Conservation (phyloP, 2,797 vertebrate genomes). For the Chiroxiphia lanceolata region DNA sequence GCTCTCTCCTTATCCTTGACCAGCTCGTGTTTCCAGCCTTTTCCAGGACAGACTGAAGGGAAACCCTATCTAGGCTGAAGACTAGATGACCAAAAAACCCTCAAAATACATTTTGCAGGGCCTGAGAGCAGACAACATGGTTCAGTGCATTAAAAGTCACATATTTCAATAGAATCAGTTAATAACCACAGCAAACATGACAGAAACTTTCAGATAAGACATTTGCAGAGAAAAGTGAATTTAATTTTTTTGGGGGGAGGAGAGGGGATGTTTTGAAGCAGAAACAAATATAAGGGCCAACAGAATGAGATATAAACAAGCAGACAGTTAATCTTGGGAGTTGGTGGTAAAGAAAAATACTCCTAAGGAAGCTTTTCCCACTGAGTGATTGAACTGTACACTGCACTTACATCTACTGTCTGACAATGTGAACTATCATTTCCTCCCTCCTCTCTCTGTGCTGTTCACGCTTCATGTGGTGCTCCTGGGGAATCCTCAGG, state of each 20-base stretch:
- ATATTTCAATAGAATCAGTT: not conserved
- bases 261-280: not conserved
- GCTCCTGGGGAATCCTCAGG: not conserved
- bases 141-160: not conserved
- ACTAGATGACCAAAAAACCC: not conserved
- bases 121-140: not conserved
- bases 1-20: not conserved
- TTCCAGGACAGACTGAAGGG: not conserved
- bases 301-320: not conserved
- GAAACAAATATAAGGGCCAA: not conserved
- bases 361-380: not conserved
- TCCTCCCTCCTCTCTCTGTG: not conserved
- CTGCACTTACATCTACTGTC: not conserved
- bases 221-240: not conserved
- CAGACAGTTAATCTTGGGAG: not conserved
- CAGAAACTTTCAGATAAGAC: not conserved
- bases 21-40: not conserved
- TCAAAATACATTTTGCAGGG: not conserved
- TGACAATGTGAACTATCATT: not conserved
- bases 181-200: not conserved
- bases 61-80: not conserved
- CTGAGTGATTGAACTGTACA: not conserved
- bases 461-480: accelerated
- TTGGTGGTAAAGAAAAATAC: not conserved
- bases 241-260: too few relatives aligned